Base-by-base conservation (phyloP, 1,140 invertebrate genomes). In the Nephotettix cincticeps region DNA sequence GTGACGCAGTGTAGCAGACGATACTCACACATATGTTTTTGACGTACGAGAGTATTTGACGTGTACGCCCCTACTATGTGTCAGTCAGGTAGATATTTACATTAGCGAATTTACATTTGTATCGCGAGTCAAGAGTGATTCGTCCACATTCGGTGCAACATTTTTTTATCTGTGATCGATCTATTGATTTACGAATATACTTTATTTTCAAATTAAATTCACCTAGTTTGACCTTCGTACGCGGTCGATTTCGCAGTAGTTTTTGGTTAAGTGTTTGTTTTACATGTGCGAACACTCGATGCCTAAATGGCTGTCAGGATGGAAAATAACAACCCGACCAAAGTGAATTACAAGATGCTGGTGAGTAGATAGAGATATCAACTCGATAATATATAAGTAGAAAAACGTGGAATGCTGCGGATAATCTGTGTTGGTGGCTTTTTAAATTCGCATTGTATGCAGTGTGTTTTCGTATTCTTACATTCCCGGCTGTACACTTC, bases 271-370 rank as follows among this genome's bases (percentile, higher is more conserved):
- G 47, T 51, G 47, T n/a, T 51, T 51, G 6, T 9, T 9, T 40
- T 40, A 17, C 6, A n/a, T 40, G 47, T 51, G 47, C 21, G 14
- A n/a, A 51, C 47, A 21, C n/a, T 51, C 21, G 14, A 51, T 17
- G 14, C 14, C 6, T 51, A 6, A 11, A 61, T 61, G 56, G 56
- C 56, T 27, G 56, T 61, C 14, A 61, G 56, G 23, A 28, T 61
- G 21, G 25, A 61, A 25, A 61, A 61, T 61, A 61, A 61, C 56
- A 61, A 61, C 25, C 56, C 14, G 14, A 61, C 56, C 56, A 61
- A 61, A 61, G 56, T 61, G 21, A 61, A 61, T 28, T 61, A 61
- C 25, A 61, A 61, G n/a, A 61, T 61, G 56, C 27, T 61, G 56
- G 56, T 61, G 28, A 61, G 56, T 61, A 21, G 23, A 11, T 14